Evolutionary conservation across 2,888 invertebrate species (phyloP), one percentile per base, ranked within the genome.

Genomic region (Synanthedon myopaeformis): DNA sequence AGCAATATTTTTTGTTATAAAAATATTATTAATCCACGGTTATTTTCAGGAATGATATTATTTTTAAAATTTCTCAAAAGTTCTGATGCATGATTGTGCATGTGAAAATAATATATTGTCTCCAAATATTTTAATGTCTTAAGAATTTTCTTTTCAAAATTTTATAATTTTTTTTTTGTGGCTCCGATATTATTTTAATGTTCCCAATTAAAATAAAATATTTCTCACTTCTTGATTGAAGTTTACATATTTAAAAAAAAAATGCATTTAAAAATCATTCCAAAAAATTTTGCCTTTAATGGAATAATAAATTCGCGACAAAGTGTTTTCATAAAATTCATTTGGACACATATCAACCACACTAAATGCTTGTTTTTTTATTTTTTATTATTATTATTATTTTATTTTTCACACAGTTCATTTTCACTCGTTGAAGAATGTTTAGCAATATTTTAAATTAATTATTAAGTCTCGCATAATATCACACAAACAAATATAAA

Each of bases 51-150:
- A 42, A 56, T 62, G 57, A 58, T 61, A 59, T 59, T 58, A 52
- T 55, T 60, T 56, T 51, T 54, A 57, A 59, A 55, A 51, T 60
- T 56, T 55, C 54, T 59, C 55, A 54, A 54, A 11, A 59, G 56
- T 62, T 63, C 57, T 59, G 62, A 55, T 67, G 76, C 76, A 76
- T 75, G 76, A 53, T 52, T 62, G 68, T 69, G 76, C 67, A 61
- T 63, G 63, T 45, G 60, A 61, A 58, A 63, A 58, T 65, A 59
- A 68, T 58, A 61, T 59, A 52, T 54, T 62, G 55, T 55, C 35
- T 35, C 10, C 35, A 35, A 35, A 35, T 8, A 1, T 35, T n/a
- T n/a, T n/a, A 35, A 35, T 35, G 8, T 35, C 28, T 35, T 35
- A 8, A 35, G 8, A 8, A 10, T 35, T 35, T 28, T 28, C 8